These are phyloP conservation scores for Cromileptes altivelis DNA, from an alignment of 2,113 vertebrate genomes.

Conservation along the genomic window DNA sequence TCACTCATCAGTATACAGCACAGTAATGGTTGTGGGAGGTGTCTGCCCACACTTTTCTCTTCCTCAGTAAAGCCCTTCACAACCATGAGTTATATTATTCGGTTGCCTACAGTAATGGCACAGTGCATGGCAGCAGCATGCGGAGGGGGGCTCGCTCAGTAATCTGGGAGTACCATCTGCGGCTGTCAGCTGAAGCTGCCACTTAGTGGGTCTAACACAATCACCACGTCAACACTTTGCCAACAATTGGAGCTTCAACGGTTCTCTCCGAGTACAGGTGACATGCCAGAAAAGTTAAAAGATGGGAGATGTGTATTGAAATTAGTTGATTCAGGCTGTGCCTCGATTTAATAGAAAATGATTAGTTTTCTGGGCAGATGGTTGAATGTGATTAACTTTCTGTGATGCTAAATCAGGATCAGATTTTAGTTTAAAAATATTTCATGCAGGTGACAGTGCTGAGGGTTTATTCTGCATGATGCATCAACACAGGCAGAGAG, in stretches of 20 bases:
- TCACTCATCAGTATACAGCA: conserved; percentile 39
- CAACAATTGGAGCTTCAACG: conserved; percentile 42
- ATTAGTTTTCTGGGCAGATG: neutral
- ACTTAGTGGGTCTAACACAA: conserved; percentile 69
- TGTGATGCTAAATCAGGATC: neutral
- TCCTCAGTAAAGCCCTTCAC: conserved; percentile 12
- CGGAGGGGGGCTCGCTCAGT: conserved; percentile 38
- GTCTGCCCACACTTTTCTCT: conserved; percentile 42
- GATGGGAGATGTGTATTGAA: conserved; percentile 4
- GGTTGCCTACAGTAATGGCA: conserved; percentile 53
- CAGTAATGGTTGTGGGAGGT: neutral
- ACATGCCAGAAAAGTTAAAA: conserved; percentile 24
- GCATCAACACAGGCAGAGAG: neutral
- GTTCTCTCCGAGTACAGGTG: conserved; percentile 15
- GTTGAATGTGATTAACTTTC: neutral
- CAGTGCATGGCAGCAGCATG: conserved; percentile 45
- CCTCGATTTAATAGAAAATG: neutral
- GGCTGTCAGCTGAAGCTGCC: conserved; percentile 77
- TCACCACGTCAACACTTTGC: conserved; percentile 58
- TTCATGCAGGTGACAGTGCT: neutral
- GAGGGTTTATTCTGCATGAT: neutral
- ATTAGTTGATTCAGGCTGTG: neutral
- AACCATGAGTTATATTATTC: conserved; percentile 50
- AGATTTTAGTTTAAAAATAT: neutral
- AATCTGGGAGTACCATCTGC: conserved; percentile 78